Evolutionary conservation across 2,113 vertebrate species (phyloP).

Genomic region (Malurus cyaneus): DNA sequence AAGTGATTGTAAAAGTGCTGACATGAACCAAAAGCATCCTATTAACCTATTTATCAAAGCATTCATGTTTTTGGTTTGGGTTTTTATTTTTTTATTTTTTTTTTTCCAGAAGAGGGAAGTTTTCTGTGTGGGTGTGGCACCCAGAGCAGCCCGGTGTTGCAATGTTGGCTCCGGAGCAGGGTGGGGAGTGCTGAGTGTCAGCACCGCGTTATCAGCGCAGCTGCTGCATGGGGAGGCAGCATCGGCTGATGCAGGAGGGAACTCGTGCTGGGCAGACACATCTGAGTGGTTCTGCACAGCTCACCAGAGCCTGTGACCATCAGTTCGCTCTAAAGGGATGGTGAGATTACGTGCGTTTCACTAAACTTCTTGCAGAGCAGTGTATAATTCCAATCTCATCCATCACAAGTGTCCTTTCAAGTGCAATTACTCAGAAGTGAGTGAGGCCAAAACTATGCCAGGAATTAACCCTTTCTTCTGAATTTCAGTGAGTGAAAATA

Average conservation of each 20-base stretch:
- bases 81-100: not conserved
- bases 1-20: not conserved
- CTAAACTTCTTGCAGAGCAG: not conserved
- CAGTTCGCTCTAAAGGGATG: not conserved
- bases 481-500: not conserved
- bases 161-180: not conserved
- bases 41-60: not conserved
- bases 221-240: not conserved
- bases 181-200: not conserved
- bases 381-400: not conserved
- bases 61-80: not conserved
- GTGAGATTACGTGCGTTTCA: not conserved
- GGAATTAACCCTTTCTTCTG: not conserved
- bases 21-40: not conserved
- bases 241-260: not conserved
- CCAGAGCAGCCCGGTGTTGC: not conserved
- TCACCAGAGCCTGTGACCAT: not conserved
- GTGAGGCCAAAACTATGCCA: not conserved
- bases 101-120: not conserved
- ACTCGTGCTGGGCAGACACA: not conserved
- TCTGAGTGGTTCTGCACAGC: not conserved
- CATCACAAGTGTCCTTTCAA: not conserved
- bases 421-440: not conserved
- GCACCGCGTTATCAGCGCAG: rapidly evolving
- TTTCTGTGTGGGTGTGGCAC: not conserved